Base-by-base conservation (phyloP, 2,113 vertebrate species). In the Fregetta grallaria region DNA sequence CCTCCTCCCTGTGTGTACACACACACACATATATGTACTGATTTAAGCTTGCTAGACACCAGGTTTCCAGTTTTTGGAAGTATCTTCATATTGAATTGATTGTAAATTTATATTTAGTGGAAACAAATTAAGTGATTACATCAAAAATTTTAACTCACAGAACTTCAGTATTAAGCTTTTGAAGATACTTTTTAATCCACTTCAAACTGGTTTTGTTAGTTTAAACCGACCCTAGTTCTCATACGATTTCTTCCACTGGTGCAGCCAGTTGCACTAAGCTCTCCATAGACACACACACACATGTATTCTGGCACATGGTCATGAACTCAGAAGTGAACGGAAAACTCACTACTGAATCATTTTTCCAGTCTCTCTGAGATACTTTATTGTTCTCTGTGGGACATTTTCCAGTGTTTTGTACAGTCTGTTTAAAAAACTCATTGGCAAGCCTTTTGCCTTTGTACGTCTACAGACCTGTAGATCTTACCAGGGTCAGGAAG, bases 331-430 rank as follows among this genome's bases (percentile, higher is more conserved):
- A 78, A 84, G 20, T 13, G 26, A 94, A 92, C 1, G 59, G 88
- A 96, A 97, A 96, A 93, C n/a, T 79, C 66, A 72, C 58, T 56
- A 87, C 71, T 49, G 62, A 89, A 93, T 65, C 7, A 49, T 86
- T 95, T 89, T 95, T 92, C 79, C 92, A 87, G 74, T 53, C 74
- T 78, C 61, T 85, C 82, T 65, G 58, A 89, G 71, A 74, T 90
- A 74, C 38, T 75, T 78, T 4, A 79, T 93, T 96, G 81, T 93
- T 90, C 61, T 86, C 49, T n/a, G n/a, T 47, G 40, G 50, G 65
- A 45, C 15, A 77, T 86, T 95, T 96, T 94, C 91, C 91, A 94
- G 32, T 38, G 26, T 70, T 86, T 95, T 92, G 72, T 67, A 72
- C 1, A 91, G 61, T 50, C 67, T 77, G 65, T 52, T 91, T 78